Evolutionary conservation across 1,140 invertebrate species (phyloP).

Genomic region (Pygmarrhopalites habei): DNA sequence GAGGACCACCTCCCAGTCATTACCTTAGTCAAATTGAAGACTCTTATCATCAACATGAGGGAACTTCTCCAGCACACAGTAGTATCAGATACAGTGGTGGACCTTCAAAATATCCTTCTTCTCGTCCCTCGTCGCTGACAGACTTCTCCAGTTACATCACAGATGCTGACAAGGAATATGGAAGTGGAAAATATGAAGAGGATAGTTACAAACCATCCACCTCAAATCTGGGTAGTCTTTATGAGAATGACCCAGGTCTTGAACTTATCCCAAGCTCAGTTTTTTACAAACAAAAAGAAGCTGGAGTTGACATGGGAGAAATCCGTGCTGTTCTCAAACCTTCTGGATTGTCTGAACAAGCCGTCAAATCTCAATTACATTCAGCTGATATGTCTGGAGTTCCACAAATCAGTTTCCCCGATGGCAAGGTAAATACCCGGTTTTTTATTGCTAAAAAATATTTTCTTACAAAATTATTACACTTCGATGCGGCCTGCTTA

Average conservation of each 20-base stretch:
- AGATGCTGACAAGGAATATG: too few relatives aligned
- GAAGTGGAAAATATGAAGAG: background rate
- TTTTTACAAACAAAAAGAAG: constrained; percentile 27
- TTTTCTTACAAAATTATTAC: too few relatives aligned
- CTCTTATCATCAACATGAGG: too few relatives aligned
- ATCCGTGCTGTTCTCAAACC: constrained; percentile 36
- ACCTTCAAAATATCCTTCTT: background rate
- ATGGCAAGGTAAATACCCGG: background rate
- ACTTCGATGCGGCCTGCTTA: too few relatives aligned
- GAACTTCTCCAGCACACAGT: too few relatives aligned
- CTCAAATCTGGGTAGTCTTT: background rate
- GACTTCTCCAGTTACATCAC: too few relatives aligned
- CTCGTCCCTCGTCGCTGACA: background rate
- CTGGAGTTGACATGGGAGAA: constrained; percentile 11
- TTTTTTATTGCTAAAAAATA: too few relatives aligned
- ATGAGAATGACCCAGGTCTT: constrained; percentile 17
- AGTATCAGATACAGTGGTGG: background rate
- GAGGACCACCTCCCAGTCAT: too few relatives aligned
- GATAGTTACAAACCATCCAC: background rate
- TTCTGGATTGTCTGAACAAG: constrained; percentile 23
- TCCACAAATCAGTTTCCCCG: constrained; percentile 20
- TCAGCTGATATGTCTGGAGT: background rate
- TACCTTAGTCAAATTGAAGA: too few relatives aligned
- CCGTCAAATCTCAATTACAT: constrained; percentile 24
- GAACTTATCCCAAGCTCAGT: constrained; percentile 22